phyloP scores from a whole-genome alignment of 2,888 invertebrate genomes.

The Folsomia manolachei region DNA sequence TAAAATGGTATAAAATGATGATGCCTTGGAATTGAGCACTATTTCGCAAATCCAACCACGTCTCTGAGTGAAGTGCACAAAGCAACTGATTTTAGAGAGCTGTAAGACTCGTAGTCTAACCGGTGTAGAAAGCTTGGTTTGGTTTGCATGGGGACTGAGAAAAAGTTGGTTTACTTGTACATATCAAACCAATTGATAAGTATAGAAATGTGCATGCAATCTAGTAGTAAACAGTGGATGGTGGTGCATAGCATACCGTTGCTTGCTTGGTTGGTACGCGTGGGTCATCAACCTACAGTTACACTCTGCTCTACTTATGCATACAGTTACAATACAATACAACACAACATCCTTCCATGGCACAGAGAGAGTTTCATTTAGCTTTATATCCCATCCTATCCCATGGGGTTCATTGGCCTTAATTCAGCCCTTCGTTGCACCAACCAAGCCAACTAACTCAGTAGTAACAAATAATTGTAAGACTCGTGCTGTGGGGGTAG shows the following conservation, averaged over 20 bases:
- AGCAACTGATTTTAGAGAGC: conserved; percentile 4
- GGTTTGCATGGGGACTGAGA: conserved; percentile 10
- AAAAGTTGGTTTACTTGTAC: conserved; percentile 15
- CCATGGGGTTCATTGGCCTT: conserved; percentile 18
- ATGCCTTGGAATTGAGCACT: neutral
- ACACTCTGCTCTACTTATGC: conserved; percentile 22
- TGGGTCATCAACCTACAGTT: conserved; percentile 23
- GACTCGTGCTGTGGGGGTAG: neutral
- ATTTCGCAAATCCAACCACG: too few species aligned
- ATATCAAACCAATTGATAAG: neutral
- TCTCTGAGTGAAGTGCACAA: neutral
- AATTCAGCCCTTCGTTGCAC: conserved; percentile 9
- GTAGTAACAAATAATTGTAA: neutral
- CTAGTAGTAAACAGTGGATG: neutral
- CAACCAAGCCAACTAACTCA: neutral
- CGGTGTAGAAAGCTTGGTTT: conserved; percentile 16
- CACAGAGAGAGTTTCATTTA: conserved; percentile 17
- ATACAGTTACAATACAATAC: neutral
- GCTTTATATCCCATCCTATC: conserved; percentile 1
- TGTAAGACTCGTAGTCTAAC: neutral
- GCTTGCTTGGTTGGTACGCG: too few species aligned
- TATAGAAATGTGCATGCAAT: too few species aligned
- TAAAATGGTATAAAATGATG: neutral
- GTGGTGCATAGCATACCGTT: conserved; percentile 8
- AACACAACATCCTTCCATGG: neutral